Base-by-base conservation (phyloP, 2,888 invertebrate genomes). In the Pyrocoelia pectoralis region DNA sequence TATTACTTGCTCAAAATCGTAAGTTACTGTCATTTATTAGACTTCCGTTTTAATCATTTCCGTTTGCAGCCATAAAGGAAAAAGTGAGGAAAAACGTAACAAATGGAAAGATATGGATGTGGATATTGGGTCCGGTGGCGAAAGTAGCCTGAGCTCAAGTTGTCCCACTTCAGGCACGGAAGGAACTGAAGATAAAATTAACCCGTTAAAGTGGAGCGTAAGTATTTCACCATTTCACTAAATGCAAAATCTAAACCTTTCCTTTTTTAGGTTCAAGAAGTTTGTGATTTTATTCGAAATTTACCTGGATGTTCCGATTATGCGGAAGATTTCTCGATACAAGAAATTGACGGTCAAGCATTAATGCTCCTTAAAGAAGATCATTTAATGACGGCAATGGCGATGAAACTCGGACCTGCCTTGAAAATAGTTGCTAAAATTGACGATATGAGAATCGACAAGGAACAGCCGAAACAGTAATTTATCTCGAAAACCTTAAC, bases 291-390 rank as follows among this genome's bases (percentile, higher is more conserved):
- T 76, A 94, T 98, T 73, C 88, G 91, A 70, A 90, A 88, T 72
- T 85, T 97, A 61, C 95, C 94, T 0, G 97, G 97, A 0, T 97
- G 97, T 79, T 88, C 91, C 6, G 92, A 93, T 72, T 97, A 97
- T 77, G 97, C 96, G 0, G 96, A 97, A 76, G 97, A 97, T 78
- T 98, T 98, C 83, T 88, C 92, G 9, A 89, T 93, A 75, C 97
- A 98, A 81, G 97, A 97, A 82, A 97, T 98, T 72, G 98, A 98
- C 76, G 97, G 98, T 0, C 96, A 97, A 77, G 97, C 97, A 0
- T 82, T 98, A 64, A 87, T 97, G 83, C 84, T 98, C 56, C 87
- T 98, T 54, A 93, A 95, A 75, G 95, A 95, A 70, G 97, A 97
- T 76, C 97, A 98, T 81, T 85, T 98, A 24, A 97, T 97, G 83